Percentiles rank a stretch among this genome's conserved stretches.
Conservation (phyloP, 1,140 invertebrate species). For the Heliothis subflexa region DNA sequence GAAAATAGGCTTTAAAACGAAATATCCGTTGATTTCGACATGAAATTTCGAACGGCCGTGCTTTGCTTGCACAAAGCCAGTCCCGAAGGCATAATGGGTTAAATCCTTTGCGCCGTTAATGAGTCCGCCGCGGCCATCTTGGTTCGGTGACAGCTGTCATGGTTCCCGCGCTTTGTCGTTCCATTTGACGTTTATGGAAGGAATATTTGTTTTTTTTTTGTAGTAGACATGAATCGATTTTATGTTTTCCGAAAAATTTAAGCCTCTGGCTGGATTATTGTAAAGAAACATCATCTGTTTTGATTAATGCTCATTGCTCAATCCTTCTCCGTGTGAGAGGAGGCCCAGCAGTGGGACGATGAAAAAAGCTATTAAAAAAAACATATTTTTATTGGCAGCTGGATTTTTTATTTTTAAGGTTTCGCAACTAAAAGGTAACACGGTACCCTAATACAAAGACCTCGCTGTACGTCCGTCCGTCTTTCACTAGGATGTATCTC, state of each 20-base stretch:
- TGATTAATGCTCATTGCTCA: too few species aligned
- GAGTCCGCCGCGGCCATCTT: slow-evolving; percentile 49
- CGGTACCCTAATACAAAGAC: too few species aligned
- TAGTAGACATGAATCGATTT: slow-evolving; percentile 15
- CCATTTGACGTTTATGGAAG: slow-evolving; percentile 35
- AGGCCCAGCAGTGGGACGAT: too few species aligned
- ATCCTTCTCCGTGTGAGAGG: too few species aligned
- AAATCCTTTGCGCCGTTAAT: slow-evolving; percentile 50
- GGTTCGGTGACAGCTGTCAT: slow-evolving; percentile 52
- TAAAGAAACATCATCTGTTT: too few species aligned
- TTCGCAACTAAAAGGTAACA: too few species aligned
- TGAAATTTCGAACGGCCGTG: background rate
- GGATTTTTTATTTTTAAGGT: too few species aligned
- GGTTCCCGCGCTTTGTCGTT: slow-evolving; percentile 49
- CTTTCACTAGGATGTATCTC: too few species aligned
- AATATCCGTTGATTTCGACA: slow-evolving; percentile 25
- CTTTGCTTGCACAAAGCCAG: slow-evolving; percentile 8
- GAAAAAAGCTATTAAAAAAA: too few species aligned
- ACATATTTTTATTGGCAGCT: too few species aligned
- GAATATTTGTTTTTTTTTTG: background rate
- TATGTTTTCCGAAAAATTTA: background rate
- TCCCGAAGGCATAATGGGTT: slow-evolving; percentile 38
- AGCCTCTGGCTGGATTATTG: background rate
- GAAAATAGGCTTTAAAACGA: slow-evolving; percentile 16
- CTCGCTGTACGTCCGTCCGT: too few species aligned